Conservation (phyloP, 2,888 invertebrate genomes). For the Eristalinus sepulchralis region DNA sequence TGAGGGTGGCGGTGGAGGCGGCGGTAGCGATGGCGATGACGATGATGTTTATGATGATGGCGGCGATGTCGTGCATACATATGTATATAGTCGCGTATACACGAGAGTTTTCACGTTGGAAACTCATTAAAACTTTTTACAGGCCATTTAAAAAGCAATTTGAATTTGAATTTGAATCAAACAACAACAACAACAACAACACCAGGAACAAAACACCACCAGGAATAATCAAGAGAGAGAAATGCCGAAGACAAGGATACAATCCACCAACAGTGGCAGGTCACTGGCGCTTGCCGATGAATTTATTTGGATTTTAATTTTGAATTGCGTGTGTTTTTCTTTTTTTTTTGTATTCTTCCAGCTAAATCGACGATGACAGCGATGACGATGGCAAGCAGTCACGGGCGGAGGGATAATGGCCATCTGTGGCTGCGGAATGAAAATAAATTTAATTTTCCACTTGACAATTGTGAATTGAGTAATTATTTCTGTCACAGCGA, state of each 20-base stretch:
- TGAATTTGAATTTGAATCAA: conserved; percentile 71
- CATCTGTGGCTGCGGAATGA: conserved; percentile 49
- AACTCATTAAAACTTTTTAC: conserved; percentile 81
- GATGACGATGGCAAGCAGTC: neutral
- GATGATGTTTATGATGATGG: conserved; percentile 11
- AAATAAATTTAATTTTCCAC: conserved; percentile 64
- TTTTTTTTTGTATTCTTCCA: conserved; percentile 7
- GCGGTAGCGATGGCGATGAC: neutral
- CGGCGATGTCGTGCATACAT: neutral
- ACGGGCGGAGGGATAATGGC: neutral
- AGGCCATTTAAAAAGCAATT: conserved; percentile 81
- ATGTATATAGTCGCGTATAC: conserved; percentile 3
- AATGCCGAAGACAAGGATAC: conserved; percentile 4
- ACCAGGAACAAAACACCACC: neutral
- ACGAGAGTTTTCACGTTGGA: conserved; percentile 73
- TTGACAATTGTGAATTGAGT: conserved; percentile 52
- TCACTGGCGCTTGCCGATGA: conserved; percentile 42
- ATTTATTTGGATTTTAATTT: conserved; percentile 67
- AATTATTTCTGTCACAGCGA: conserved; percentile 51
- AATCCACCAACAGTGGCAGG: conserved; percentile 21
- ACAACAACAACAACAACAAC: conserved; percentile 14
- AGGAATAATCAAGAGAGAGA: neutral
- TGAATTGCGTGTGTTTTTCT: conserved; percentile 15
- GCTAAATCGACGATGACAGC: neutral
- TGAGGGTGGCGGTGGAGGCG: neutral